A percentile compares a stretch with the other conserved stretches of the same genome.
Conservation (phyloP, 2,888 invertebrate species). For the Osmoderma eremita region DNA sequence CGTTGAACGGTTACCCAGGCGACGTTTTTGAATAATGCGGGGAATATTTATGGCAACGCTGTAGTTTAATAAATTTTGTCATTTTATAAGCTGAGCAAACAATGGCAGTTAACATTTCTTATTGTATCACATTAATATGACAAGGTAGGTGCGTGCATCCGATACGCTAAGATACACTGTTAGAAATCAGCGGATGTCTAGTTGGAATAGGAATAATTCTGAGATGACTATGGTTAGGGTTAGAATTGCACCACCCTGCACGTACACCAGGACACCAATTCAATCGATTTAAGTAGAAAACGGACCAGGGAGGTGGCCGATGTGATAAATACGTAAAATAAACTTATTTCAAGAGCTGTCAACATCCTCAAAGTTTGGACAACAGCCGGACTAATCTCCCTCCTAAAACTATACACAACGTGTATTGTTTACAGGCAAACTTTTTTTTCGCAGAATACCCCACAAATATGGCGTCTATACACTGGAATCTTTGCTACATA, state of each 20-base stretch:
- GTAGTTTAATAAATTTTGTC: slow-evolving; percentile 45
- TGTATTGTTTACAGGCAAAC: slow-evolving; percentile 40
- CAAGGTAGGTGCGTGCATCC: not conserved
- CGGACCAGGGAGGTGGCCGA: slow-evolving; percentile 51
- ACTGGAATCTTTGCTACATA: slow-evolving; percentile 57
- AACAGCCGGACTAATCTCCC: slow-evolving; percentile 45
- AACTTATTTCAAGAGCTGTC: slow-evolving; percentile 48
- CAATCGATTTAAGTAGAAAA: slow-evolving; percentile 57
- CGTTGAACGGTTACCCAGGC: not conserved
- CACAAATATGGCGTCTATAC: slow-evolving; percentile 65
- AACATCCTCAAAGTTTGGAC: slow-evolving; percentile 46
- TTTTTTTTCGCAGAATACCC: slow-evolving; percentile 59
- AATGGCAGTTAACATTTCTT: slow-evolving; percentile 41
- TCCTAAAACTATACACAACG: slow-evolving; percentile 27
- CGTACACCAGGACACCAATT: slow-evolving; percentile 55
- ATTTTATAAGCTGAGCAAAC: slow-evolving; percentile 46
- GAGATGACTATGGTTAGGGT: slow-evolving; percentile 40
- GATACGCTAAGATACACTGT: slow-evolving; percentile 10
- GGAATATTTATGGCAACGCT: slow-evolving; percentile 45
- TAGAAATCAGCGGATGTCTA: slow-evolving; percentile 1
- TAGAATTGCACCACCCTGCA: slow-evolving; percentile 49
- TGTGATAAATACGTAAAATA: slow-evolving; percentile 49
- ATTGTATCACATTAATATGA: slow-evolving; percentile 23
- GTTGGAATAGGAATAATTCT: slow-evolving; percentile 2
- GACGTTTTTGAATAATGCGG: slow-evolving; percentile 26